These are phyloP conservation scores for Micromys minutus DNA, from an alignment of 2,113 vertebrate species.

Conservation along the genomic window DNA sequence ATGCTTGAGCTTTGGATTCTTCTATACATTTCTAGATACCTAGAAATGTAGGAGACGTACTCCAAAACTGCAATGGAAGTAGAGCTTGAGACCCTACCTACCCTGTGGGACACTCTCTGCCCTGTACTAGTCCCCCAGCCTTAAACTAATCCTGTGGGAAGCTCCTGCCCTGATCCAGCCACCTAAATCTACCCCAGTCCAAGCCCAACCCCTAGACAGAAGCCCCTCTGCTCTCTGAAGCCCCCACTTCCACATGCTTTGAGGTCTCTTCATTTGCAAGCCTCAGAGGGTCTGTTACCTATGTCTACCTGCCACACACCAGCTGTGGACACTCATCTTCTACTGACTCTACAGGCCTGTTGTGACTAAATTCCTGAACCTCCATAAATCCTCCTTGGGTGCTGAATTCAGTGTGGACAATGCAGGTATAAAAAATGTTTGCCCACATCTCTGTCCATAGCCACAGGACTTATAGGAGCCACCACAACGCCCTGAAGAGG, in stretches of 20 bases:
- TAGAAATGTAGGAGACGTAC: neutral
- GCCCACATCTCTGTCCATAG: neutral
- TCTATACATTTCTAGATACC: fast-evolving
- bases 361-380: neutral
- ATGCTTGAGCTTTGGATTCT: neutral
- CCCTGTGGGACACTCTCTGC: neutral
- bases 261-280: neutral
- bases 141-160: neutral
- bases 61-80: neutral
- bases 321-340: neutral
- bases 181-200: too few species aligned
- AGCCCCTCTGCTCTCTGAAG: neutral
- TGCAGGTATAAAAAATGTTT: neutral
- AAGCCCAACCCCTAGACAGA: neutral
- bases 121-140: neutral
- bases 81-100: neutral
- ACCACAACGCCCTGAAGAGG: neutral
- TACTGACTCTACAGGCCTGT: fast-evolving
- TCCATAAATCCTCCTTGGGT: neutral
- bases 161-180: neutral
- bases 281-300: neutral
- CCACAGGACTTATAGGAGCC: neutral
- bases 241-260: too few species aligned
- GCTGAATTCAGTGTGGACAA: neutral
- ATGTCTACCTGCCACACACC: neutral